Base-by-base conservation (phyloP, 30 jellyfish, hydroid and myxozoan genomes). In the Pelagia noctiluca region DNA sequence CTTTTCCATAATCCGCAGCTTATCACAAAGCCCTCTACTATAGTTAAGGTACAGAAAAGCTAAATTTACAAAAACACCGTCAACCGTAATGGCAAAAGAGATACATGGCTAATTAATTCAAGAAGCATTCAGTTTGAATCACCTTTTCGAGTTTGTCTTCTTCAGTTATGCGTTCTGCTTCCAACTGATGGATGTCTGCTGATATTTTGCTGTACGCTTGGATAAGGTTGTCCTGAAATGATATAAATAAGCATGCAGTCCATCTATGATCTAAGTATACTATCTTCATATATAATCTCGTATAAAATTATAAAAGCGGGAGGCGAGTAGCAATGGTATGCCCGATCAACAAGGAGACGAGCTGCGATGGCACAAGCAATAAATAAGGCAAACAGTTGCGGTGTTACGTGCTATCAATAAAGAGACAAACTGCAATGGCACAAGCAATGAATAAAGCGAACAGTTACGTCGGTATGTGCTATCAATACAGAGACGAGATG, bases 71-170 rank as follows among this genome's bases (percentile, higher is more conserved):
- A 25, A n/a, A 36, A 0, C 1, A 16, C 0, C 36, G 21, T 28
- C 21, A 24, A 3, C 10, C 54, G 7, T 49, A 16, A 10, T 63
- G 61, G 16, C 26, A 31, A 2, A 22, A 2, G 12, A 67, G 21
- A 63, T 22, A 8, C 8, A 64, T 32, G 28, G 34, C 21, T 13
- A 67, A 16, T 31, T 25, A 2, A 21, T 23, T 29, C 5, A 67
- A 3, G 24, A 19, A 1, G 23, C 33, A 35, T 24, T 1, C 8
- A 29, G 3, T 23, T 3, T 30, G 52, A 63, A 29, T 1, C 67
- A 80, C 90, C 90, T 65, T 80, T 68, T 66, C 90, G 50, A 65
- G 25, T 50, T 80, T 80, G 46, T 46, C 90, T 32, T 80, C 83
- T 68, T 65, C 84, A 1, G 90, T 66, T 1, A 80, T 50, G 10